Conservation (phyloP, 2,113 vertebrate species). For the Girardinichthys multiradiatus region DNA sequence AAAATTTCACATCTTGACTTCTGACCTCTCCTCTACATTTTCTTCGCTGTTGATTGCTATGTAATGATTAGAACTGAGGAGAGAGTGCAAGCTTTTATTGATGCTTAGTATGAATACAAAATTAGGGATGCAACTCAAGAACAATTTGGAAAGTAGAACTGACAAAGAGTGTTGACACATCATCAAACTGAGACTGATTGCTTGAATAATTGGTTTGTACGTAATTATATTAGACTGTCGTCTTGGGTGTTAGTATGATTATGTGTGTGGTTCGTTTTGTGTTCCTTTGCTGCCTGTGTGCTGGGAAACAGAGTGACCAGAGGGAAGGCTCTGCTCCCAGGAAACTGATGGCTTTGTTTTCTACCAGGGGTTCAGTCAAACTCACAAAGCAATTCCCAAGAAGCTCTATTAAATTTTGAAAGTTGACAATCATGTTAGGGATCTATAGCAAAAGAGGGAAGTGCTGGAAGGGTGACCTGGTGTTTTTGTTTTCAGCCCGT, state of each 20-base stretch:
- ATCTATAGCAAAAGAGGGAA: slow-evolving; percentile 52
- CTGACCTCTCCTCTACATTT: slow-evolving; percentile 64
- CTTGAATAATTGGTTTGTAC: slow-evolving; percentile 78
- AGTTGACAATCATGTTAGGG: slow-evolving; percentile 78
- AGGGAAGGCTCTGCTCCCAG: slow-evolving; percentile 37
- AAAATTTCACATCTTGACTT: slow-evolving; percentile 60
- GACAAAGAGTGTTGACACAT: slow-evolving; percentile 75
- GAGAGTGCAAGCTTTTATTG: slow-evolving; percentile 52
- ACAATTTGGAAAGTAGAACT: slow-evolving; percentile 67
- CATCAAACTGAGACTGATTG: slow-evolving; percentile 77
- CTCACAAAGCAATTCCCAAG: slow-evolving; percentile 62
- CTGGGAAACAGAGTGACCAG: slow-evolving; percentile 34
- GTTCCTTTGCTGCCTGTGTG: slow-evolving; percentile 23
- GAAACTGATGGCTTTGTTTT: slow-evolving; percentile 57
- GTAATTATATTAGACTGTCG: slow-evolving; percentile 74
- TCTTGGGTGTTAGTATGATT: slow-evolving; percentile 63
- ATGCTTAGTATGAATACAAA: slow-evolving; percentile 57
- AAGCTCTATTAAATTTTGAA: slow-evolving; percentile 73
- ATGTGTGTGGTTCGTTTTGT: slow-evolving; percentile 56
- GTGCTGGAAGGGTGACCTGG: slow-evolving; percentile 58
- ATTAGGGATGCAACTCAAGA: slow-evolving; percentile 67
- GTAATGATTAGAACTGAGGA: slow-evolving; percentile 57
- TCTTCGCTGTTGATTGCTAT: slow-evolving; percentile 38
- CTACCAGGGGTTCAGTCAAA: slow-evolving; percentile 62
- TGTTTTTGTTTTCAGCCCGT: slow-evolving; percentile 67